These are phyloP conservation scores for Druon quercuslanigerum DNA, from an alignment of 1,140 invertebrate species.

Conservation along the genomic window DNA sequence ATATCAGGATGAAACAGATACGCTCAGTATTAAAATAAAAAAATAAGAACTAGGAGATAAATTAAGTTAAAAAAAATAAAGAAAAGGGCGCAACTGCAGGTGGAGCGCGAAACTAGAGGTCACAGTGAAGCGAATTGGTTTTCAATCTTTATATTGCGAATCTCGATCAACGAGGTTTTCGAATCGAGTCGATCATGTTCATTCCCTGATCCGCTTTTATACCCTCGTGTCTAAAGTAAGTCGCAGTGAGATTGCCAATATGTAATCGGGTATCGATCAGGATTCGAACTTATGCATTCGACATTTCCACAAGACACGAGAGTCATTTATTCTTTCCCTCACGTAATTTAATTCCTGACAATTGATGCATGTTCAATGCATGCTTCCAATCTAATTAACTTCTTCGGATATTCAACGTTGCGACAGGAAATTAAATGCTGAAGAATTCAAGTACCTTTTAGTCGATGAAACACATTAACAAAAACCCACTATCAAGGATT, in stretches of 20 bases:
- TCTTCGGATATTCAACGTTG: not conserved
- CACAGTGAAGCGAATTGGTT: constrained; percentile 21
- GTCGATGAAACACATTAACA: too few relatives aligned
- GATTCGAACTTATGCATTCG: constrained; percentile 20
- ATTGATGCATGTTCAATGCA: constrained; percentile 32
- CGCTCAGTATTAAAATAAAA: too few relatives aligned
- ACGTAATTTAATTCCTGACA: constrained; percentile 9
- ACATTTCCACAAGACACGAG: not conserved
- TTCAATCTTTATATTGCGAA: constrained; percentile 29
- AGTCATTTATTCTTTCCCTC: constrained; percentile 26
- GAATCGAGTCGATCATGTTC: constrained; percentile 4
- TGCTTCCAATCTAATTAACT: constrained; percentile 24
- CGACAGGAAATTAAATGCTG: not conserved
- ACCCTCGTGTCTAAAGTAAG: constrained; percentile 22
- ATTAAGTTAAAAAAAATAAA: not conserved
- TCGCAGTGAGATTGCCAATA: constrained; percentile 26
- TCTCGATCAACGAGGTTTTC: constrained; percentile 23
- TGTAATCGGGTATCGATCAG: constrained; percentile 20
- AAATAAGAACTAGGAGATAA: too few relatives aligned
- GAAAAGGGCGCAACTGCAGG: not conserved
- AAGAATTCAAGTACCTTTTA: not conserved
- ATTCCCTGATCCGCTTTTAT: constrained; percentile 29
- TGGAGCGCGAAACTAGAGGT: not conserved
- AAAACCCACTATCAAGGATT: too few relatives aligned
- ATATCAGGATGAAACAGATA: too few relatives aligned